phyloP scores from a whole-genome alignment of 2,797 vertebrate species.

The Lagodon rhomboides region DNA sequence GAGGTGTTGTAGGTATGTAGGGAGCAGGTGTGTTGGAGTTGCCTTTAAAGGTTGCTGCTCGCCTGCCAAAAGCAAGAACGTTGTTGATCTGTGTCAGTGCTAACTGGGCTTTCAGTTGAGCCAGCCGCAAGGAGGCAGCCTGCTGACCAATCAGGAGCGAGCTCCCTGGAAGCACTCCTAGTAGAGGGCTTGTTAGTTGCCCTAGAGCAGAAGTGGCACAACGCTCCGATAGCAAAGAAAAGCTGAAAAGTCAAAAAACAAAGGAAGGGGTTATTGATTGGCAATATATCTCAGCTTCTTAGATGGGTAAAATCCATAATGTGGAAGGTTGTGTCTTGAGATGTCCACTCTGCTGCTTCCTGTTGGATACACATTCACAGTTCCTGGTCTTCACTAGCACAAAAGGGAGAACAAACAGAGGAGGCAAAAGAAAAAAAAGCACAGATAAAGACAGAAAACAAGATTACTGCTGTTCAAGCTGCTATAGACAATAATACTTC shows the following conservation, averaged over 20 bases:
- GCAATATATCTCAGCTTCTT: constrained; percentile 25
- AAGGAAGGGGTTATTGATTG: constrained; percentile 64
- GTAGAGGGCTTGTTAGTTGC: constrained; percentile 47
- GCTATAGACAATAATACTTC: neutral
- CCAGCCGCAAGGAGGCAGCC: constrained; percentile 88
- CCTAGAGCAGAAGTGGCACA: constrained; percentile 46
- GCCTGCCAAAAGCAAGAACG: constrained; percentile 69
- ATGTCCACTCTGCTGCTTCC: neutral
- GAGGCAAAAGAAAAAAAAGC: constrained; percentile 28
- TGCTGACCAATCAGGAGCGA: constrained; percentile 86
- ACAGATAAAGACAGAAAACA: constrained; percentile 17
- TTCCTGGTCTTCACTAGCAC: constrained; percentile 41
- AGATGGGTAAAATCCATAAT: constrained; percentile 30
- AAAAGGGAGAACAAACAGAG: constrained; percentile 25
- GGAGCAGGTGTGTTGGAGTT: constrained; percentile 28
- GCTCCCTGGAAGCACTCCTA: constrained; percentile 79
- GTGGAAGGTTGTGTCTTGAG: constrained; percentile 6
- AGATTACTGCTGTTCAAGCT: constrained; percentile 8
- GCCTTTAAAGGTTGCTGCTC: constrained; percentile 32
- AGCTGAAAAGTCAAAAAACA: constrained; percentile 72
- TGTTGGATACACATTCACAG: constrained; percentile 15
- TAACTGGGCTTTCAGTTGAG: constrained; percentile 88
- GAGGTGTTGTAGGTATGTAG: constrained; percentile 28
- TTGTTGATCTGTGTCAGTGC: constrained; percentile 68
- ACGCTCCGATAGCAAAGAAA: constrained; percentile 63